phyloP scores from a whole-genome alignment of 2,113 vertebrate species.

The Semicossyphus pulcher region DNA sequence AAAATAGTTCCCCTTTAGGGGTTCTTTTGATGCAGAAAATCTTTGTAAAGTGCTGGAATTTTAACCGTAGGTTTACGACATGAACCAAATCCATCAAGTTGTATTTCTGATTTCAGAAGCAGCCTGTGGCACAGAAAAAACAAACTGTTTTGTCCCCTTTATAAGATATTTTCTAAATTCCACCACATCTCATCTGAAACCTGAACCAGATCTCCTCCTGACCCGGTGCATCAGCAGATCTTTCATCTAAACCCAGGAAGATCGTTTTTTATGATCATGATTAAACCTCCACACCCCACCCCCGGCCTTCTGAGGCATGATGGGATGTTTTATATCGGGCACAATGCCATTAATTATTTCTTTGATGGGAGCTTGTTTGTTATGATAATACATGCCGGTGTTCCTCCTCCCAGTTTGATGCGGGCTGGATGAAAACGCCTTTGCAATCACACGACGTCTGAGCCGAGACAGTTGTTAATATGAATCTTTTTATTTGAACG shows the following conservation, averaged over 20 bases:
- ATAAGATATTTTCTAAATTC: neutral
- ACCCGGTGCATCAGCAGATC: conserved; percentile 2
- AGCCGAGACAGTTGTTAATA: conserved; percentile 28
- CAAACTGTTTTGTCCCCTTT: too few species aligned
- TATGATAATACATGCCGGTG: conserved; percentile 82
- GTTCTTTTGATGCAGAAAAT: too few species aligned
- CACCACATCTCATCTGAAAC: neutral
- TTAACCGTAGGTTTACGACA: neutral
- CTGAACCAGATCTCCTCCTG: neutral
- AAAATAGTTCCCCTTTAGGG: too few species aligned
- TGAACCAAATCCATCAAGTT: neutral
- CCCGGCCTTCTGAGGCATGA: conserved; percentile 88
- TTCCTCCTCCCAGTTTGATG: conserved; percentile 62
- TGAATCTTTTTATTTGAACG: conserved; percentile 33
- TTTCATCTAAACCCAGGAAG: conserved; percentile 60
- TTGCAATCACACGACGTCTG: conserved; percentile 52
- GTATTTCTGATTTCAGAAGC: neutral
- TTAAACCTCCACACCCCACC: conserved; percentile 81
- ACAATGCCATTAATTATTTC: conserved; percentile 93
- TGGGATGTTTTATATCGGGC: conserved; percentile 92
- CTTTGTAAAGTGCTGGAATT: neutral
- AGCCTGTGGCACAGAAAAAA: neutral
- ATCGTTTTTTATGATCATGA: conserved; percentile 91
- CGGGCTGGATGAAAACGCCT: conserved; percentile 64
- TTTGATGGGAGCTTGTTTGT: conserved; percentile 96